Base-by-base conservation (phyloP, 2,888 invertebrate genomes). In the Hypercompe scribonia region DNA sequence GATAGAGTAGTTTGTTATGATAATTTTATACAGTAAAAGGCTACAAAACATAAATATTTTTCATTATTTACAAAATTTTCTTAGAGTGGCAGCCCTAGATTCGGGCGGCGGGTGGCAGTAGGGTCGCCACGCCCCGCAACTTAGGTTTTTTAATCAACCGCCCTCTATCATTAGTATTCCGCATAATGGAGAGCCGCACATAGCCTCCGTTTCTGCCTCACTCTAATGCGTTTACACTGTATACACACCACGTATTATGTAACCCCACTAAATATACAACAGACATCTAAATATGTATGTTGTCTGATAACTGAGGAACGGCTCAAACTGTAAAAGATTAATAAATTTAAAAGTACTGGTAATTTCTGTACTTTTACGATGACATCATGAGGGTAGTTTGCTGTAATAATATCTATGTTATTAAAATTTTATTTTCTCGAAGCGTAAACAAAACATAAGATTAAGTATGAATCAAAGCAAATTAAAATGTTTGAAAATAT, bases 61-160 rank as follows among this genome's bases (percentile, higher is more conserved):
- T 58, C 28, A 28, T 4, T 58, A 58, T 28, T 15, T 28, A 58
- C 13, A 28, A 58, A 31, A 36, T 36, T 31, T 61, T 31, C 13
- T 21, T 74, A 68, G 21, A 54, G 74, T 73, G 77, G 61, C 84
- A 87, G 75, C 89, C 87, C 89, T 86, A 77, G 36, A n/a, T 10
- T 74, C 64, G 13, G 65, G 81, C 77, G 80, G 82, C 80, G 82
- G 82, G 82, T 78, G 84, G 82, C 75, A 78, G 80, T 71, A 86
- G 88, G 87, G 87, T 81, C 81, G 90, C 88, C 90, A 84, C 91
- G 90, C 91, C 93, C 91, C 89, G 81, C 90, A 88, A 91, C 93
- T 92, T 92, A 91, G 90, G 91, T 93, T 94, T 93, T 94, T 94
- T 94, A 94, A 94, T 94, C 94, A 94, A 93, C 90, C 93, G 92